These are phyloP conservation scores for Lycaon pictus DNA, from an alignment of 2,113 vertebrate species.

Conservation along the genomic window DNA sequence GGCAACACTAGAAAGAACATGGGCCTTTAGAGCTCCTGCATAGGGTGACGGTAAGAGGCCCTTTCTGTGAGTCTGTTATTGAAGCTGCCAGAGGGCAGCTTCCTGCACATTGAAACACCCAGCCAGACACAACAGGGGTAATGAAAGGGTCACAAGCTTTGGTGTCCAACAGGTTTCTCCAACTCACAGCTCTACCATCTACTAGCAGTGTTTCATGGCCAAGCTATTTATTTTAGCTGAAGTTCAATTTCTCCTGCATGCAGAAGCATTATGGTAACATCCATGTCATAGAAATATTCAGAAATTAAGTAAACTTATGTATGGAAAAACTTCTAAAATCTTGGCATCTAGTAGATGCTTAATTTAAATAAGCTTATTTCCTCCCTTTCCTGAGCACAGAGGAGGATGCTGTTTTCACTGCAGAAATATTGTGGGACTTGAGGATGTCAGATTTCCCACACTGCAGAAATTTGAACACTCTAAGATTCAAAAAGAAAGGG, in stretches of 20 bases:
- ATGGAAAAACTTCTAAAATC: constrained; percentile 26
- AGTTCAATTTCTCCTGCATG: neutral
- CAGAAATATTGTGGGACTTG: neutral
- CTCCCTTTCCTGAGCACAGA: constrained; percentile 4
- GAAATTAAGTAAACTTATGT: constrained; percentile 36
- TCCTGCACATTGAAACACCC: neutral
- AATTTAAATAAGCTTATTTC: constrained; percentile 38
- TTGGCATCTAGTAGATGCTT: neutral
- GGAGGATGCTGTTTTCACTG: neutral
- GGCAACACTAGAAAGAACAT: neutral
- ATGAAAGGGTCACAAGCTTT: neutral
- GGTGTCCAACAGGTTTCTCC: neutral
- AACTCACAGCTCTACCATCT: neutral
- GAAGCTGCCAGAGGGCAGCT: neutral
- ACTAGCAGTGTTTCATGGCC: neutral
- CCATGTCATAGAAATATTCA: neutral
- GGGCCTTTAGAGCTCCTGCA: neutral
- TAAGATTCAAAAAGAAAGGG: neutral
- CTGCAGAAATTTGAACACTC: neutral
- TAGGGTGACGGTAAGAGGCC: neutral
- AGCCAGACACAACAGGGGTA: neutral
- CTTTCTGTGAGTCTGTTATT: neutral
- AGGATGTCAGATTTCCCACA: neutral
- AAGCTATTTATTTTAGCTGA: constrained; percentile 13
- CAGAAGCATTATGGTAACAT: neutral